Evolutionary conservation across 2,888 invertebrate species (phyloP).

Genomic region (Acholoe squamosa): DNA sequence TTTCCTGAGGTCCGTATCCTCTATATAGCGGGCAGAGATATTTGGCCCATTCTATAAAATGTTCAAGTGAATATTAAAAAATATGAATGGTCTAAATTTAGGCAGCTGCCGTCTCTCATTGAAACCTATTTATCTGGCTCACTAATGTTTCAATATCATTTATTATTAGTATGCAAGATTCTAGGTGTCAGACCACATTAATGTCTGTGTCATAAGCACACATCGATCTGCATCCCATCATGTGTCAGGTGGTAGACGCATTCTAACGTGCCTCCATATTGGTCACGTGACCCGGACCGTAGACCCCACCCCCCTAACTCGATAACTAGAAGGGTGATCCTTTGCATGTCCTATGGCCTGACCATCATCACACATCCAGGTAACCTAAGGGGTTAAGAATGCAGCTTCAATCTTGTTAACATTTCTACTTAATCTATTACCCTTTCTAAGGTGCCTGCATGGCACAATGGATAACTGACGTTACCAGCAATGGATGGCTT

Average conservation of each 20-base stretch:
- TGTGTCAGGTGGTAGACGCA: slow-evolving; percentile 18
- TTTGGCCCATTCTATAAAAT: too few species aligned
- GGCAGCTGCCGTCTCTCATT: not conserved
- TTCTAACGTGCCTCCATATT: not conserved
- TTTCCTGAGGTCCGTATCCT: too few species aligned
- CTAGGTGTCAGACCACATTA: not conserved
- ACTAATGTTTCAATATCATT: not conserved
- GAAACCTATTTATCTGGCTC: not conserved
- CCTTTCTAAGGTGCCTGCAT: not conserved
- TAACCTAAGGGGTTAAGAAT: too few species aligned
- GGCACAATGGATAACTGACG: not conserved
- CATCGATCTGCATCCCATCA: not conserved
- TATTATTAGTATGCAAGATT: not conserved
- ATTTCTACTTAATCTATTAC: too few species aligned
- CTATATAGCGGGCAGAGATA: too few species aligned
- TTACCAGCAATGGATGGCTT: not conserved
- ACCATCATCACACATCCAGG: too few species aligned
- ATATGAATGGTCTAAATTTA: not conserved
- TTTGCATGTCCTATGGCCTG: not conserved
- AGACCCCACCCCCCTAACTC: not conserved
- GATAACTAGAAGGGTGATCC: not conserved
- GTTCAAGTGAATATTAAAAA: not conserved
- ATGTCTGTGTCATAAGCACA: not conserved
- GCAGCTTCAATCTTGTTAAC: too few species aligned
- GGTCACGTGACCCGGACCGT: not conserved